phyloP scores from a whole-genome alignment of 2,113 vertebrate species.

The Lanius ludovicianus region DNA sequence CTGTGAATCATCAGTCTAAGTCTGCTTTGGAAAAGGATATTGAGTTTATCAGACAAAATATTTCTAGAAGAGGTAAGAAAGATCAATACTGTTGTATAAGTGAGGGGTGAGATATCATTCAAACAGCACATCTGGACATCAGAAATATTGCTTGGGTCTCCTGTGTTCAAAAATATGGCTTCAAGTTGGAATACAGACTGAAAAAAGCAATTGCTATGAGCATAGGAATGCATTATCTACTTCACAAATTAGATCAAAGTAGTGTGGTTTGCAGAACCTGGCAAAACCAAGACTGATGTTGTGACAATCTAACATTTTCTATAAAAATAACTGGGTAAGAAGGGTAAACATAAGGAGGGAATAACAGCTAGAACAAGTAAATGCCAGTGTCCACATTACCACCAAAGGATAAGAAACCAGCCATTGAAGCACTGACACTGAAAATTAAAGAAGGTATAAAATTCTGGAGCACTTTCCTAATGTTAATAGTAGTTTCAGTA shows the following conservation, averaged over 20 bases:
- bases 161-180: background rate
- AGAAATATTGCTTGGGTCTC: background rate
- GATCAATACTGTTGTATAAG: slow-evolving; percentile 8
- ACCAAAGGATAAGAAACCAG: background rate
- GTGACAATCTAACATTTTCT: background rate
- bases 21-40: background rate
- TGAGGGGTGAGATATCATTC: background rate
- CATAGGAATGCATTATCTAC: background rate
- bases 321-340: background rate
- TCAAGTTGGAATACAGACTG: background rate
- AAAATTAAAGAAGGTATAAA: background rate
- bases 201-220: background rate
- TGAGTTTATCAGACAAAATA: background rate
- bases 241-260: background rate
- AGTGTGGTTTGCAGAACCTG: background rate
- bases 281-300: background rate
- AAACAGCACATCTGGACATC: background rate
- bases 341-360: background rate
- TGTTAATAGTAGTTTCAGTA: background rate
- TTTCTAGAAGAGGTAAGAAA: background rate
- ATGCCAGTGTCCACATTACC: background rate
- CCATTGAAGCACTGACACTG: background rate
- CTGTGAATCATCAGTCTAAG: background rate
- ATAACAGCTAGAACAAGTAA: background rate
- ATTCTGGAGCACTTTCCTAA: background rate